These are phyloP conservation scores for Muscina levida DNA, from an alignment of 2,888 invertebrate species.

Conservation along the genomic window DNA sequence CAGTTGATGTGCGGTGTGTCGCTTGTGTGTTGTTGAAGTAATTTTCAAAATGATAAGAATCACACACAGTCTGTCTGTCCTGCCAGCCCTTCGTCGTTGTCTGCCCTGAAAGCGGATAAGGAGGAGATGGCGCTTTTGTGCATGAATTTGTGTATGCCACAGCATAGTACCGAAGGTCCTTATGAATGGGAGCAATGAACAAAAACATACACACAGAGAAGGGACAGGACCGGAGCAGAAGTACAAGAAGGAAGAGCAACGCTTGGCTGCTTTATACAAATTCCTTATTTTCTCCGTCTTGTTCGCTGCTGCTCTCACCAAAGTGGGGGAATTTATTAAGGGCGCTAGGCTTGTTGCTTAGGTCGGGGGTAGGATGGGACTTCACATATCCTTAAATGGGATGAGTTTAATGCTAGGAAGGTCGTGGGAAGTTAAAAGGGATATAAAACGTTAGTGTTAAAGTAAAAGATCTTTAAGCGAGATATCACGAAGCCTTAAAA, in stretches of 20 bases:
- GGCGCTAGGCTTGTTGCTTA: background rate
- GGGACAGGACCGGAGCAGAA: background rate
- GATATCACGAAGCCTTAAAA: background rate
- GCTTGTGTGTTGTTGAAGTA: conserved; percentile 61
- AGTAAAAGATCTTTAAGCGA: conserved; percentile 40
- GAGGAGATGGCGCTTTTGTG: background rate
- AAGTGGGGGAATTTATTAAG: conserved; percentile 31
- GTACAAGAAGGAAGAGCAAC: background rate
- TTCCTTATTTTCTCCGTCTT: background rate
- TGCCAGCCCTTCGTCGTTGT: background rate
- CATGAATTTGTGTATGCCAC: background rate
- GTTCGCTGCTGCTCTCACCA: background rate
- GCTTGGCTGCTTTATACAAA: background rate
- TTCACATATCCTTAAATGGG: too few relatives aligned
- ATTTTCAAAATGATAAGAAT: conserved; percentile 68
- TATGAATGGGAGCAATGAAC: background rate
- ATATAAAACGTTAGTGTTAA: conserved; percentile 49
- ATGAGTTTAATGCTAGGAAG: conserved; percentile 4
- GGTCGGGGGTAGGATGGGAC: background rate
- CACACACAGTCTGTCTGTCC: conserved; percentile 31
- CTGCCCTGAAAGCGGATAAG: conserved; percentile 10
- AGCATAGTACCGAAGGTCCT: background rate
- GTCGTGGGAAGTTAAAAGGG: conserved; percentile 39
- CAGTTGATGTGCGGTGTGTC: conserved; percentile 48
- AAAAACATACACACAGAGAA: background rate